Base-by-base conservation (phyloP, 2,888 invertebrate species). In the Eupelmus urozonus region DNA sequence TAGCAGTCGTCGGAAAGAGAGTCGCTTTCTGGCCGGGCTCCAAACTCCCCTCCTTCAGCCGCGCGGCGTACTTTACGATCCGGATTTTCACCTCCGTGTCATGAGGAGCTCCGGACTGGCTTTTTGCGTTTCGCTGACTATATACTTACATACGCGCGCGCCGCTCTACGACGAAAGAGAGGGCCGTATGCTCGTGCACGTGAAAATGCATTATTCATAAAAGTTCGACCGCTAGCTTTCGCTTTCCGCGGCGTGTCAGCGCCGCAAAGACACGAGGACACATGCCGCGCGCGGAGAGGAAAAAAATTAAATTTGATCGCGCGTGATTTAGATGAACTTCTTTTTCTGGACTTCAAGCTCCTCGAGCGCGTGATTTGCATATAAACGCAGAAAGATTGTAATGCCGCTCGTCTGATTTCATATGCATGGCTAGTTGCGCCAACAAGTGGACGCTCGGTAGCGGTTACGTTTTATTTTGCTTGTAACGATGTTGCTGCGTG, bases 81-180 rank as follows among this genome's bases (percentile, higher is more conserved):
- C n/a, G 40, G 40, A 77, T 77, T 76, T 65, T 71, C 76, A 60
- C 13, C n/a, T n/a, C n/a, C 60, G 60, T 60, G 67, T 67, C 62
- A 25, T 42, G 55, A n/a, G n/a, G n/a, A n/a, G n/a, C n/a, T n/a
- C n/a, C n/a, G 57, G 75, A 13, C 42, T 25, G 18, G 18, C 18
- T 25, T 45, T 27, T 25, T 57, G n/a, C 45, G 9, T 29, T 23
- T 55, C 29, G 2, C 11, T 55, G 7, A 16, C 11, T 16, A 49
- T 49, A n/a, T n/a, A n/a, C 29, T 16, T n/a, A 25, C 60, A 34
- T 71, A 70, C 60, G 60, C 70, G 49, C 42, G 29, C n/a, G n/a
- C n/a, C n/a, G n/a, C n/a, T n/a, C n/a, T n/a, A n/a, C n/a, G n/a
- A n/a, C n/a, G n/a, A n/a, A n/a, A n/a, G n/a, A n/a, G n/a, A n/a